These are phyloP conservation scores for Caranx ignobilis DNA, from an alignment of 2,113 vertebrate species.

Conservation along the genomic window DNA sequence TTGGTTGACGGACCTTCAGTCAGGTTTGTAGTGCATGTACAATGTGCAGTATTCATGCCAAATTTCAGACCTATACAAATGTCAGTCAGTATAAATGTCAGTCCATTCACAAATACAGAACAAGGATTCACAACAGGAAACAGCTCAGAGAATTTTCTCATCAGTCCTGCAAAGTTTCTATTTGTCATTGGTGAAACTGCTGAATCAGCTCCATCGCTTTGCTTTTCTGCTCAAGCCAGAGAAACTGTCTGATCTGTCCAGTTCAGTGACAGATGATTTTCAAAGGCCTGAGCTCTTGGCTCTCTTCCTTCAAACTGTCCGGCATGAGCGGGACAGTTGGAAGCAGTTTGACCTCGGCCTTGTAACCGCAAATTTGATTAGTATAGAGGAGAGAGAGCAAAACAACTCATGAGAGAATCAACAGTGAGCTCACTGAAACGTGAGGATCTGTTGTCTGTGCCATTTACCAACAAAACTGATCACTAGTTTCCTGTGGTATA, in stretches of 20 bases:
- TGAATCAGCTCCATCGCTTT: conserved; percentile 22
- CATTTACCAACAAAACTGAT: too few species aligned
- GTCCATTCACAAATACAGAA: background rate
- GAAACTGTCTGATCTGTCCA: conserved; percentile 28
- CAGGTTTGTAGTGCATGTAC: background rate
- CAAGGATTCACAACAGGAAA: background rate
- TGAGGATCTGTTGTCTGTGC: background rate
- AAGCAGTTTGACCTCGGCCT: conserved; percentile 50
- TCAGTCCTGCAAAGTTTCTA: background rate
- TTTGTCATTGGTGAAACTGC: background rate
- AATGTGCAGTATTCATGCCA: background rate
- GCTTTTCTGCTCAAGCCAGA: background rate
- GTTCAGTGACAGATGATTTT: conserved; percentile 20
- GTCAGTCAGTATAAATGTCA: background rate
- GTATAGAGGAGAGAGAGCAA: background rate
- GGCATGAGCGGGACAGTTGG: conserved; percentile 25
- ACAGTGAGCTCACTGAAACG: background rate
- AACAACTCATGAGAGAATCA: conserved; percentile 13
- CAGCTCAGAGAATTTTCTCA: background rate
- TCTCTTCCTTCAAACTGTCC: too few species aligned
- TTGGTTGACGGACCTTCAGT: background rate
- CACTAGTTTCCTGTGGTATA: background rate
- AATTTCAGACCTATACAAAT: background rate
- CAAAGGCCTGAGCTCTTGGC: conserved; percentile 18
- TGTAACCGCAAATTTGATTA: conserved; percentile 46